Evolutionary conservation across 1,140 invertebrate genomes (phyloP).

Genomic region (Elymnias hypermnestra): DNA sequence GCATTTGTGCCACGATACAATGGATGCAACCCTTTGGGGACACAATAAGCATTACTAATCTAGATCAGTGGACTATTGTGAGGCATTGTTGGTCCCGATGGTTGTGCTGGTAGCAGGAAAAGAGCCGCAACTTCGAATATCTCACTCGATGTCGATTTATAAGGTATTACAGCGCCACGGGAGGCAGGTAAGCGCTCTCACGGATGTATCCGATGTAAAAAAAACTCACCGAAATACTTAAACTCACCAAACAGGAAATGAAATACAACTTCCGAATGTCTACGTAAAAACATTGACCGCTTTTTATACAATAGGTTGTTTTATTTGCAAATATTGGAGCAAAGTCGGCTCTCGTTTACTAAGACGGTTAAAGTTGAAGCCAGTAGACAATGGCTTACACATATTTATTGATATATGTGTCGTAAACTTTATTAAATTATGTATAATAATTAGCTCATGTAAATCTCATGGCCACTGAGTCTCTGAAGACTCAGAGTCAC

Average conservation of each 20-base stretch:
- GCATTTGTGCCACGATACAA: constrained; percentile 51
- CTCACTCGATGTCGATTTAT: constrained; percentile 72
- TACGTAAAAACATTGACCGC: constrained; percentile 10
- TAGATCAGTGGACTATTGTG: constrained; percentile 70
- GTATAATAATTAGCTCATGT: too few species aligned
- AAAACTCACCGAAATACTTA: constrained; percentile 55
- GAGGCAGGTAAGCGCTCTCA: constrained; percentile 68
- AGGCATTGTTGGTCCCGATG: constrained; percentile 38
- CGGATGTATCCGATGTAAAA: constrained; percentile 61
- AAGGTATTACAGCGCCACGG: constrained; percentile 64
- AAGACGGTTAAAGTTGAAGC: too few species aligned
- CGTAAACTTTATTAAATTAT: too few species aligned
- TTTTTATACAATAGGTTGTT: neutral
- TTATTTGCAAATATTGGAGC: constrained; percentile 1
- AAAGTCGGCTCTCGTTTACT: neutral
- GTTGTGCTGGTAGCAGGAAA: constrained; percentile 40
- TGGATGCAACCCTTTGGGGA: constrained; percentile 68
- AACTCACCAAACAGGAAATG: constrained; percentile 65
- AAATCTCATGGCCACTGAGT: too few species aligned
- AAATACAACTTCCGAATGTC: constrained; percentile 59
- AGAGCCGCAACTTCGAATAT: constrained; percentile 48
- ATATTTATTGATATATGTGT: too few species aligned
- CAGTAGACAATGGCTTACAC: too few species aligned
- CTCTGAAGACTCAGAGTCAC: too few species aligned
- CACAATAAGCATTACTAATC: constrained; percentile 73